These are phyloP conservation scores for Chromobotia macracanthus DNA, from an alignment of 2,797 vertebrate genomes.

Conservation along the genomic window DNA sequence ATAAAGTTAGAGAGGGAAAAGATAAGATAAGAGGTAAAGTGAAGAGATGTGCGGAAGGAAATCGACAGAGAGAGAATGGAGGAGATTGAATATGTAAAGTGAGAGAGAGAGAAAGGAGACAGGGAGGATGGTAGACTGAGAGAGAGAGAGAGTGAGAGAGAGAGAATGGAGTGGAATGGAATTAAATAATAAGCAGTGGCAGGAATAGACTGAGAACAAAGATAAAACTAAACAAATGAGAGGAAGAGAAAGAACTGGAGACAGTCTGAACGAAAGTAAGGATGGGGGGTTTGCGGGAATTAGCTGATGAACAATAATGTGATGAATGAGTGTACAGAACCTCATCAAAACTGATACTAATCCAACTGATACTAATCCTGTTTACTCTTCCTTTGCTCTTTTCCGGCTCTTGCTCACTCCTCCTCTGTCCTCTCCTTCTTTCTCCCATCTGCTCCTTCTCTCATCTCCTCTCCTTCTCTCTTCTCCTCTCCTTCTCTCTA, in stretches of 20 bases:
- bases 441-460: too few relatives aligned
- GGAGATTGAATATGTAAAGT: too few relatives aligned
- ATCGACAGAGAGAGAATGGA: neutral
- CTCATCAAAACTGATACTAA: conserved; percentile 47
- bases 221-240: conserved; percentile 25
- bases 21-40: conserved; percentile 7
- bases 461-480: too few relatives aligned
- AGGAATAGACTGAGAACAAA: conserved; percentile 18
- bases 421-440: too few relatives aligned
- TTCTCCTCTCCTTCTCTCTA: too few relatives aligned
- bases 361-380: conserved; percentile 45
- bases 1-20: neutral
- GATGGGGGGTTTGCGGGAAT: conserved; percentile 29
- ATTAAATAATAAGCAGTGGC: conserved; percentile 5
- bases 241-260: conserved; percentile 25
- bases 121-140: conserved; percentile 47
- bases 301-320: conserved; percentile 47
- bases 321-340: conserved; percentile 44
- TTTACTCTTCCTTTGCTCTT: conserved; percentile 40
- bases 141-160: conserved; percentile 35
- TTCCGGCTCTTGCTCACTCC: neutral
- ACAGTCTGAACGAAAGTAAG: conserved; percentile 33
- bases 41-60: neutral
- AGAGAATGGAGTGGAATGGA: neutral
- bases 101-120: conserved; percentile 2